phyloP scores from a whole-genome alignment of 2,797 vertebrate species.

The Galago senegalensis region DNA sequence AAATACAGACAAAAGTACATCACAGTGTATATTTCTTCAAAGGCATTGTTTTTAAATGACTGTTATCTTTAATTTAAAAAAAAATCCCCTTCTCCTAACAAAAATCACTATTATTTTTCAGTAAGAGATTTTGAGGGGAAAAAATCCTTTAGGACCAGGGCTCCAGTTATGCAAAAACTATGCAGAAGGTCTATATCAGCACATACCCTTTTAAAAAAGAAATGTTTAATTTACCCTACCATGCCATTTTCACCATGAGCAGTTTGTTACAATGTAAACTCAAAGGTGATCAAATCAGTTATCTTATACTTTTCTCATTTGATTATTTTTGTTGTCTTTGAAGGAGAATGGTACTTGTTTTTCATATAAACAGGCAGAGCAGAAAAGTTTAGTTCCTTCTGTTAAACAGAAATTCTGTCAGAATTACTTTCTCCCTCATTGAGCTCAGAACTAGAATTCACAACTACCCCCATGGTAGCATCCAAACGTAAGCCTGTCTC shows the following conservation, averaged over 20 bases:
- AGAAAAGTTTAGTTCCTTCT: not conserved
- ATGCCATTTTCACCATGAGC: not conserved
- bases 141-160: not conserved
- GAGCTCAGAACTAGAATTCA: not conserved
- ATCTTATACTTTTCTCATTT: not conserved
- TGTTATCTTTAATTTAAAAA: not conserved
- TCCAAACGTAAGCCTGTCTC: not conserved
- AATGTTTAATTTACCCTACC: not conserved
- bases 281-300: not conserved
- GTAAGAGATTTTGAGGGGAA: slow-evolving; percentile 5
- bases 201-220: not conserved
- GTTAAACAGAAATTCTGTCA: not conserved
- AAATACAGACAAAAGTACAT: not conserved
- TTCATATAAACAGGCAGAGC: not conserved
- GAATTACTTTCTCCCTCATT: not conserved
- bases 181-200: fast-evolving
- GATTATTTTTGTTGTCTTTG: not conserved
- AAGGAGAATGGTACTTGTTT: not conserved
- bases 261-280: not conserved
- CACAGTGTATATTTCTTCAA: not conserved
- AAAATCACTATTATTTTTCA: slow-evolving; percentile 44
- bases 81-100: not conserved
- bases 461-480: not conserved
- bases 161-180: not conserved
- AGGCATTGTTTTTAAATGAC: slow-evolving; percentile 51